Percentiles rank a stretch among this genome's conserved stretches.
These are phyloP conservation scores for Drosophila pachea DNA, from an alignment of 1,140 invertebrate species.

Conservation along the genomic window DNA sequence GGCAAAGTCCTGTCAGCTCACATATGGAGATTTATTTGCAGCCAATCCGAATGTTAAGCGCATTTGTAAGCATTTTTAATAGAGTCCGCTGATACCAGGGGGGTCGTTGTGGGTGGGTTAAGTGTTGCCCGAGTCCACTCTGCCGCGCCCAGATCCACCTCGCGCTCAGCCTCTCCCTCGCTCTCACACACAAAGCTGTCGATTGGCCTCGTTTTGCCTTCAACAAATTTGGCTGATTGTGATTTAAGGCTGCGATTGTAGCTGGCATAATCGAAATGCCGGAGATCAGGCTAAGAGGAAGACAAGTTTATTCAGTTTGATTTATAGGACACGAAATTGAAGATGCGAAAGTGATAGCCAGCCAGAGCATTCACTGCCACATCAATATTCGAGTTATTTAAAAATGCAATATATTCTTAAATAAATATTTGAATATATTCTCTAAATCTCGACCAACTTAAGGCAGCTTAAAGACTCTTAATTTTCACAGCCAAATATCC, in stretches of 20 bases:
- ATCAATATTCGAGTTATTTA: too few relatives aligned
- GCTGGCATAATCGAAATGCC: constrained; percentile 40
- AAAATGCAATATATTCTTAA: too few relatives aligned
- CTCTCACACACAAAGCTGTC: constrained; percentile 12
- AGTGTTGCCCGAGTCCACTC: constrained; percentile 30
- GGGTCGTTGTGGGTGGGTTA: constrained; percentile 46
- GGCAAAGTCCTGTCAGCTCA: constrained; percentile 42
- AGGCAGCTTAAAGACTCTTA: neutral
- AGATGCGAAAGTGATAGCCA: constrained; percentile 2
- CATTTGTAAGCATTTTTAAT: constrained; percentile 74
- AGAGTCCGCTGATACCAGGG: constrained; percentile 45
- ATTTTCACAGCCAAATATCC: neutral
- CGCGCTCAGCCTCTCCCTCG: neutral
- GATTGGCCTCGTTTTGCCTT: constrained; percentile 40
- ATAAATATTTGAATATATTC: too few relatives aligned
- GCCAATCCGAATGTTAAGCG: constrained; percentile 52
- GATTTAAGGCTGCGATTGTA: constrained; percentile 57
- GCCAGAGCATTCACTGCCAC: too few relatives aligned
- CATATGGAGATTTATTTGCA: constrained; percentile 73
- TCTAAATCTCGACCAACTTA: too few relatives aligned
- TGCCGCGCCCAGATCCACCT: neutral
- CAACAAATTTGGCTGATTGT: constrained; percentile 51
- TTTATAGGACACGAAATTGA: constrained; percentile 27
- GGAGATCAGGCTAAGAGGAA: constrained; percentile 42
- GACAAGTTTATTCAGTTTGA: constrained; percentile 36